phyloP scores from a whole-genome alignment of 2,888 invertebrate species.

The Drosophila borborema region DNA sequence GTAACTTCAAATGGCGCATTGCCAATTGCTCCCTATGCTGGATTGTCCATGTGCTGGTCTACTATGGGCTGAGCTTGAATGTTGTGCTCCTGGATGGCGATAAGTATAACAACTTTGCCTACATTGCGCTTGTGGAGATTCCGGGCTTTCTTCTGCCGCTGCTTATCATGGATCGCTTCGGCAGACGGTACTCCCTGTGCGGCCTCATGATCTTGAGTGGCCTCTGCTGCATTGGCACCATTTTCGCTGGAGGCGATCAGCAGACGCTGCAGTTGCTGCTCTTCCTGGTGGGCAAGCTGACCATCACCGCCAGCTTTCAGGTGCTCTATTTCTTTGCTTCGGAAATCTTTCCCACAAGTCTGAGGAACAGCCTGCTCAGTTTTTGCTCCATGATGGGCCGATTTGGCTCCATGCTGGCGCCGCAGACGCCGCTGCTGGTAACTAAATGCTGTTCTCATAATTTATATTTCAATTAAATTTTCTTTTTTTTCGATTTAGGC shows the following conservation, averaged over 20 bases:
- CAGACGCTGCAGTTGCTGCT: slow-evolving; percentile 67
- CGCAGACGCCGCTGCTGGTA: slow-evolving; percentile 88
- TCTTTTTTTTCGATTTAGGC: slow-evolving; percentile 52
- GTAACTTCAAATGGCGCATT: slow-evolving; percentile 82
- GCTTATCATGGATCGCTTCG: slow-evolving; percentile 88
- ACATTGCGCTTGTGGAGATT: slow-evolving; percentile 87
- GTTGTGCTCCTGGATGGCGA: slow-evolving; percentile 91
- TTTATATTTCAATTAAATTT: not conserved
- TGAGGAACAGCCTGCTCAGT: slow-evolving; percentile 89
- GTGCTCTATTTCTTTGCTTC: slow-evolving; percentile 89
- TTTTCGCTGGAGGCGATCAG: slow-evolving; percentile 75
- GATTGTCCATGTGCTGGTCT: slow-evolving; percentile 92
- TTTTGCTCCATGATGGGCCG: slow-evolving; percentile 90
- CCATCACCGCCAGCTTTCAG: slow-evolving; percentile 89
- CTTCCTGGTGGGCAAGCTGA: slow-evolving; percentile 88
- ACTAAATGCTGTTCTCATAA: slow-evolving; percentile 4
- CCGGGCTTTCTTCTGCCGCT: slow-evolving; percentile 90
- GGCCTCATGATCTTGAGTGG: slow-evolving; percentile 88
- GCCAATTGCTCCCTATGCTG: slow-evolving; percentile 91
- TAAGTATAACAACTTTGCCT: slow-evolving; percentile 91
- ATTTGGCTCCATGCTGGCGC: slow-evolving; percentile 89
- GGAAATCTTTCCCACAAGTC: slow-evolving; percentile 90
- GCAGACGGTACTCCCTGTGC: slow-evolving; percentile 88
- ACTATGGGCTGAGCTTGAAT: slow-evolving; percentile 92
- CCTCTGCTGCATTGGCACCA: slow-evolving; percentile 79